Conservation (phyloP, 2,888 invertebrate genomes). For the Ditula angustiorana region DNA sequence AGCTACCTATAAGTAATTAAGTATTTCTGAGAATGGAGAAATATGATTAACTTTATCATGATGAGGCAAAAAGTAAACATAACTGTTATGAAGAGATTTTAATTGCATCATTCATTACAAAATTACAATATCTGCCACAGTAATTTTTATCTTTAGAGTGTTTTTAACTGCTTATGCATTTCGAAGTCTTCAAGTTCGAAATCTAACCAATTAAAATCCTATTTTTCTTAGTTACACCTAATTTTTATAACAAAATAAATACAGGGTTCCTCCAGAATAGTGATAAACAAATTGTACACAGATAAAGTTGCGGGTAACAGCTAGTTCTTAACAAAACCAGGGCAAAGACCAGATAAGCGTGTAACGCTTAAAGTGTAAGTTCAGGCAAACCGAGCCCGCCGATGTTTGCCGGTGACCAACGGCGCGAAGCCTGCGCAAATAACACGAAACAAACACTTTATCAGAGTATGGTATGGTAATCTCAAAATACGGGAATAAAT, state of each 20-base stretch:
- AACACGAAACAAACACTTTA: slow-evolving; percentile 24
- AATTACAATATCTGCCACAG: not conserved
- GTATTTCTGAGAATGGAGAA: slow-evolving; percentile 6
- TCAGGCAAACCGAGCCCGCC: slow-evolving; percentile 14
- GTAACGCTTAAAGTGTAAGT: not conserved
- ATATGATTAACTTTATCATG: slow-evolving; percentile 16
- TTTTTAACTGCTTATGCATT: not conserved
- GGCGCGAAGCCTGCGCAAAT: slow-evolving; percentile 11
- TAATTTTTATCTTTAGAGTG: not conserved
- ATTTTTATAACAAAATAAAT: too few species aligned
- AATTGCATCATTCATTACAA: slow-evolving; percentile 4
- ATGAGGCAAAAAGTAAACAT: slow-evolving; percentile 10
- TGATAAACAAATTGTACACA: too few species aligned
- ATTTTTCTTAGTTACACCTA: too few species aligned
- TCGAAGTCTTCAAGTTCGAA: not conserved
- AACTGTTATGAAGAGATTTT: not conserved
- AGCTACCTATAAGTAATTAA: not conserved
- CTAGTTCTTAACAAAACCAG: slow-evolving; percentile 12
- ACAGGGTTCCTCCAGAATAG: too few species aligned
- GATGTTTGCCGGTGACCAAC: slow-evolving; percentile 6
- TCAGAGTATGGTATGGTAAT: not conserved
- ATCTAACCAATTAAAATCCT: too few species aligned
- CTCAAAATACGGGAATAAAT: not conserved
- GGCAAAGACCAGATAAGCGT: slow-evolving; percentile 17
- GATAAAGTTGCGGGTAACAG: too few species aligned